phyloP scores from a whole-genome alignment of 2,797 vertebrate genomes.

The Sebastes aleutianus region DNA sequence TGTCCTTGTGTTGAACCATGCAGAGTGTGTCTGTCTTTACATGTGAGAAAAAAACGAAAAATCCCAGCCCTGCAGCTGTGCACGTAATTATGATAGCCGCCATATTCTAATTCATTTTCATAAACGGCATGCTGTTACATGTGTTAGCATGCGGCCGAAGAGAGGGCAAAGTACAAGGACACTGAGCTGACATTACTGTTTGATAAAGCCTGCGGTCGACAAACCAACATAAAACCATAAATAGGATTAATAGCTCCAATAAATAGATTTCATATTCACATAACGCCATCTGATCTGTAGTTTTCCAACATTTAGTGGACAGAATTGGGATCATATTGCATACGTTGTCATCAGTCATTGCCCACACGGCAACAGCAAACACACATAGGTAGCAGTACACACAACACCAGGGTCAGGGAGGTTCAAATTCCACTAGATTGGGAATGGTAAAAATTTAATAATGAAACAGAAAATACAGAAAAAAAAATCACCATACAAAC shows the following conservation, averaged over 20 bases:
- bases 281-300: neutral
- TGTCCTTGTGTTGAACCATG: neutral
- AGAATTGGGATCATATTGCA: neutral
- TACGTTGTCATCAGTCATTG: neutral
- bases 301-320: neutral
- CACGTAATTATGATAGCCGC: neutral
- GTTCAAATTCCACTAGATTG: neutral
- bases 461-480: neutral
- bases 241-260: neutral
- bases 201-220: neutral
- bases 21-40: neutral
- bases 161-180: slow-evolving; percentile 19
- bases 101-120: neutral
- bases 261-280: neutral
- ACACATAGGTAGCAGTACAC: neutral
- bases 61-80: neutral
- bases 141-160: neutral
- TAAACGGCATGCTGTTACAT: neutral
- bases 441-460: neutral
- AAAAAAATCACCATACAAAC: neutral
- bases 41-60: neutral
- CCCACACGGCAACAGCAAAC: neutral
- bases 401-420: neutral
- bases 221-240: neutral
- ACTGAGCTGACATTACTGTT: neutral